A percentile compares a stretch with the other conserved stretches of the same genome.
phyloP scores from a whole-genome alignment of 92 coral and sea anemone species.

The Metridium senile region DNA sequence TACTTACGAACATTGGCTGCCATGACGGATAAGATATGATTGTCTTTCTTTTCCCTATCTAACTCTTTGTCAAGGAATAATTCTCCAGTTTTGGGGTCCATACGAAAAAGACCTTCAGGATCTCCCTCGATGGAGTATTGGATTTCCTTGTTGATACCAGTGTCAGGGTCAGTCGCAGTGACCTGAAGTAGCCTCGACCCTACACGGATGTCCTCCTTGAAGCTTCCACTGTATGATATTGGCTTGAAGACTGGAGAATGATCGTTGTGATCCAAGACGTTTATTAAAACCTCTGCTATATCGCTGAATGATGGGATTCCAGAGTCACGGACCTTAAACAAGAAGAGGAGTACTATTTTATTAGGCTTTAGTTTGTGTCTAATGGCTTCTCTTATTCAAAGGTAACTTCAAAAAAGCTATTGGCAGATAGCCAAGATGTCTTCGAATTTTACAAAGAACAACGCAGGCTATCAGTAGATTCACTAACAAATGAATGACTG shows the following conservation, averaged over 20 bases:
- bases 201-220: constrained; percentile 65
- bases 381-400: too few relatives aligned
- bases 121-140: constrained; percentile 71
- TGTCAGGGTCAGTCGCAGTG: constrained; percentile 70
- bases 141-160: constrained; percentile 69
- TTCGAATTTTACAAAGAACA: too few relatives aligned
- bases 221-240: constrained; percentile 46
- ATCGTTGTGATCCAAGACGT: constrained; percentile 80
- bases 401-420: too few relatives aligned
- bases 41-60: constrained; percentile 66
- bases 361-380: too few relatives aligned
- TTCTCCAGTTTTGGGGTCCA: constrained; percentile 71
- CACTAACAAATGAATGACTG: too few relatives aligned
- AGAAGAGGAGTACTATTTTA: too few relatives aligned
- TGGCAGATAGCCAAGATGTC: too few relatives aligned
- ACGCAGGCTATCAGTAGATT: too few relatives aligned
- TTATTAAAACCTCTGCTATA: constrained; percentile 60
- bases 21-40: constrained; percentile 66
- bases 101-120: constrained; percentile 61
- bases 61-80: constrained; percentile 62
- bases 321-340: constrained; percentile 72
- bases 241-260: constrained; percentile 82
- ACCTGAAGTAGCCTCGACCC: constrained; percentile 59
- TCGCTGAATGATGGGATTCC: constrained; percentile 63
- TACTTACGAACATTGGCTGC: constrained; percentile 83